phyloP scores from a whole-genome alignment of 2,797 vertebrate genomes.

The Buceros bicornis region DNA sequence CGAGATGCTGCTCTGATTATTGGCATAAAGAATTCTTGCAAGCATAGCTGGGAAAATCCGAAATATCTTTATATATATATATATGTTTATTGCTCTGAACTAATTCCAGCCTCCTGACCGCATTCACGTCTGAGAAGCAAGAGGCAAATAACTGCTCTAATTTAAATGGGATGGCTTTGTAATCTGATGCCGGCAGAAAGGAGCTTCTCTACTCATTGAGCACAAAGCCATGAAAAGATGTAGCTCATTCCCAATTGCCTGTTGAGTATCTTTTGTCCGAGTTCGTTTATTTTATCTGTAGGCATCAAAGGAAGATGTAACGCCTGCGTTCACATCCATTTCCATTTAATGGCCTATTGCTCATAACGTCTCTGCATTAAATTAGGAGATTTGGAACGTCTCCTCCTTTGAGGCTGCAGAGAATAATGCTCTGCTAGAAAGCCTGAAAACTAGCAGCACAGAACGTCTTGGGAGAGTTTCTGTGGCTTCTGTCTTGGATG shows the following conservation, averaged over 20 bases:
- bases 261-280: neutral
- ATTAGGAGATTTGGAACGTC: constrained; percentile 10
- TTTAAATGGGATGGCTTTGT: constrained; percentile 45
- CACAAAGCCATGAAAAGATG: neutral
- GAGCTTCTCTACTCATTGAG: neutral
- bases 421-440: neutral
- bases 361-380: neutral
- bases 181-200: neutral
- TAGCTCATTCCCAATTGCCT: neutral
- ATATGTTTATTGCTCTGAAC: constrained; percentile 52
- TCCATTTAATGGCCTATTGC: neutral
- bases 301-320: constrained; percentile 16
- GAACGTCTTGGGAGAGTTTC: neutral
- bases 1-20: constrained; percentile 9
- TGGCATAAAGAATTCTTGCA: neutral
- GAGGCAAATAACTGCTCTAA: constrained; percentile 50
- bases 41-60: neutral
- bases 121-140: constrained; percentile 23
- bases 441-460: neutral
- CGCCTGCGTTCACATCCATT: neutral
- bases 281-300: neutral
- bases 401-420: neutral
- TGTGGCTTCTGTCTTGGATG: constrained; percentile 10
- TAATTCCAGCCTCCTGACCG: constrained; percentile 31
- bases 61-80: neutral